phyloP scores from a whole-genome alignment of 2,888 invertebrate genomes.

The Ormia ochracea region DNA sequence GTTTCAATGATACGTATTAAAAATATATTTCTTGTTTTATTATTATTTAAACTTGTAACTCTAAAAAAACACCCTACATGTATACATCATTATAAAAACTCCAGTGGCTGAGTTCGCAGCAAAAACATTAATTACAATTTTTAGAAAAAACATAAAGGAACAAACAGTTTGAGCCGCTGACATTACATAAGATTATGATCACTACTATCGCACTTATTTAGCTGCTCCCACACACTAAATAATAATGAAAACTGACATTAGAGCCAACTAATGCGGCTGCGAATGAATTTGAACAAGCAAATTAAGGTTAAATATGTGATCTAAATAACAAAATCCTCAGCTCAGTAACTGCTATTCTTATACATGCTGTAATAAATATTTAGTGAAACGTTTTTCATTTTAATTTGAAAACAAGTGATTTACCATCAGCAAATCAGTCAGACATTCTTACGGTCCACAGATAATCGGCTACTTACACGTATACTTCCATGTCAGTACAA shows the following conservation, averaged over 20 bases:
- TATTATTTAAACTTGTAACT: too few species aligned
- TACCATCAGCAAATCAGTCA: neutral
- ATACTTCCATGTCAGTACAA: conserved; percentile 18
- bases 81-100: too few species aligned
- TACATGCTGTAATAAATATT: neutral
- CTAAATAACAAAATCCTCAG: conserved; percentile 53
- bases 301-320: conserved; percentile 59
- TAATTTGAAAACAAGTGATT: neutral
- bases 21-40: too few species aligned
- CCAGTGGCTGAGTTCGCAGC: neutral
- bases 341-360: neutral
- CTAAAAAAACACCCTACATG: too few species aligned
- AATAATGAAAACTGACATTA: neutral
- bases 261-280: neutral
- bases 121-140: conserved; percentile 1
- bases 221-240: conserved; percentile 30
- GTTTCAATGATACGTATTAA: too few species aligned
- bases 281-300: neutral
- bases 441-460: neutral
- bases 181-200: conserved; percentile 21
- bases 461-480: neutral
- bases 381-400: conserved; percentile 14
- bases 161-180: conserved; percentile 11
- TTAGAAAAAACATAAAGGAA: neutral
- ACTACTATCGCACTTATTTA: conserved; percentile 15